A percentile compares a stretch with the other conserved stretches of the same genome.
Conservation (phyloP, 2,888 invertebrate species). For the Scaptomyza parva region DNA sequence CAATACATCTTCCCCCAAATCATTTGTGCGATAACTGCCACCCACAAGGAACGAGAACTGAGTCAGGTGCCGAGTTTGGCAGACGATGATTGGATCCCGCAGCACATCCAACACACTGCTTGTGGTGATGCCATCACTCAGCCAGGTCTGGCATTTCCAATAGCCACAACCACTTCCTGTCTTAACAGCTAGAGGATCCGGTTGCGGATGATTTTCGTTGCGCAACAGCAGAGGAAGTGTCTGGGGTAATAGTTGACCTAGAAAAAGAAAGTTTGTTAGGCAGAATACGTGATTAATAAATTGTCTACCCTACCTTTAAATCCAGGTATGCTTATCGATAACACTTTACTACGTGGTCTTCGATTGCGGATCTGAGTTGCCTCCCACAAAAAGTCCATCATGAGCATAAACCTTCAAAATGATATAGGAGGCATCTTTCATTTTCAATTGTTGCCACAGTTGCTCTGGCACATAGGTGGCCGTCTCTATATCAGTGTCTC, state of each 20-base stretch:
- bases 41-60: slow-evolving; percentile 87
- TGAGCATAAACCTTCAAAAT: slow-evolving; percentile 86
- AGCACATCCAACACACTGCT: slow-evolving; percentile 40
- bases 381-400: slow-evolving; percentile 87
- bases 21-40: slow-evolving; percentile 82
- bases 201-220: slow-evolving; percentile 62
- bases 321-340: slow-evolving; percentile 88
- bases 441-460: slow-evolving; percentile 77
- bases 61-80: slow-evolving; percentile 87
- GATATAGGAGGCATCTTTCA: slow-evolving; percentile 72
- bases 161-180: slow-evolving; percentile 86
- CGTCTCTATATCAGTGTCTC: slow-evolving; percentile 85
- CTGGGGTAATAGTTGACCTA: slow-evolving; percentile 85
- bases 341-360: slow-evolving; percentile 85
- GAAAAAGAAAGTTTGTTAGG: background rate
- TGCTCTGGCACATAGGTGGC: slow-evolving; percentile 86
- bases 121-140: slow-evolving; percentile 85
- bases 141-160: slow-evolving; percentile 88
- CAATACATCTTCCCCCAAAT: slow-evolving; percentile 73
- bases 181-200: slow-evolving; percentile 25
- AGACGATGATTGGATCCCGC: slow-evolving; percentile 82
- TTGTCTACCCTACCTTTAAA: slow-evolving; percentile 74
- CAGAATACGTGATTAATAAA: background rate
- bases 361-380: slow-evolving; percentile 76
- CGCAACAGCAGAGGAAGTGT: slow-evolving; percentile 86